Conservation (phyloP, 1,140 invertebrate species). For the Atopsyche davidsoni region DNA sequence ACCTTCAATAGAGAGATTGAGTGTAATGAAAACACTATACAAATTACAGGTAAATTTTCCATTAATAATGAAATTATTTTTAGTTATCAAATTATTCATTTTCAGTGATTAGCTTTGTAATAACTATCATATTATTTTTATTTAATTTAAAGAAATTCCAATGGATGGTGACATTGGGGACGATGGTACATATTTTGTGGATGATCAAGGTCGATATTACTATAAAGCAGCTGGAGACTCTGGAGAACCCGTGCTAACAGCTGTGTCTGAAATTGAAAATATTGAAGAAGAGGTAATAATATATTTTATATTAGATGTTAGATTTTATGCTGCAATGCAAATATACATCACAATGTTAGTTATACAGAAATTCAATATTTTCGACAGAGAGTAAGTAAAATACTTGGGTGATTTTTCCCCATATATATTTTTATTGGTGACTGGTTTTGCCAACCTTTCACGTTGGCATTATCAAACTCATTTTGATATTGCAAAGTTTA, state of each 20-base stretch:
- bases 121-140: not conserved
- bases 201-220: conserved; percentile 71
- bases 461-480: not conserved
- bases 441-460: not conserved
- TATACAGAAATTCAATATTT: no score
- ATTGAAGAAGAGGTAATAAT: conserved; percentile 10
- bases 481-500: not conserved
- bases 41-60: conserved; percentile 11
- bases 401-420: not conserved
- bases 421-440: not conserved
- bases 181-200: conserved; percentile 68
- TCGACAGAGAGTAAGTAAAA: no score
- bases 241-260: conserved; percentile 11
- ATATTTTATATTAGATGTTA: not conserved
- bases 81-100: not conserved
- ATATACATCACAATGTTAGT: no score
- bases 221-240: conserved; percentile 52
- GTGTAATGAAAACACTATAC: conserved; percentile 33
- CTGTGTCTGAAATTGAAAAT: conserved; percentile 8
- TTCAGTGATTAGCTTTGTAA: not conserved
- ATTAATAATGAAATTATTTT: not conserved
- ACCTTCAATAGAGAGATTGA: conserved; percentile 83
- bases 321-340: no score
- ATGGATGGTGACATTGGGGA: conserved; percentile 36
- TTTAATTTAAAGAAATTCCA: conserved; percentile 8